phyloP scores from a whole-genome alignment of 2,888 invertebrate species.

The Lagria hirta region DNA sequence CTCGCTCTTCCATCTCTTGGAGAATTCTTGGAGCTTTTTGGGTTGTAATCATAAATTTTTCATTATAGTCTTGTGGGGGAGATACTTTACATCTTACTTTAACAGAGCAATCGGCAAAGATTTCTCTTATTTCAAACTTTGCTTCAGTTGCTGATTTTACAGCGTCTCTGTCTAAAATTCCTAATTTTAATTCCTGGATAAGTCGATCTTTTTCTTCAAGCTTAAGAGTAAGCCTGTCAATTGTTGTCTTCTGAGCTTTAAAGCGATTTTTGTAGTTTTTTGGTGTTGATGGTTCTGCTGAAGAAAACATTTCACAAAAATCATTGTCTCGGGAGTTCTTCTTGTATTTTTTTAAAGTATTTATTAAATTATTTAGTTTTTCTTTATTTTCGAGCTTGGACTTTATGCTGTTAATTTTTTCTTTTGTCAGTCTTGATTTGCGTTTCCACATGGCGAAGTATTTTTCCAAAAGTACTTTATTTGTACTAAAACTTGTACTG shows the following conservation, averaged over 20 bases:
- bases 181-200: conserved; percentile 72
- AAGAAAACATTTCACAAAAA: not conserved
- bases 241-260: conserved; percentile 71
- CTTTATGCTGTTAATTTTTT: conserved; percentile 19
- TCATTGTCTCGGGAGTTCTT: conserved; percentile 10
- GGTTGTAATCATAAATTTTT: conserved; percentile 53
- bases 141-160: conserved; percentile 60
- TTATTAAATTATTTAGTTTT: conserved; percentile 43
- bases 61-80: conserved; percentile 51
- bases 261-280: conserved; percentile 53
- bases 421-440: conserved; percentile 27
- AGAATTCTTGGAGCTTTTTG: conserved; percentile 68
- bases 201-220: conserved; percentile 70
- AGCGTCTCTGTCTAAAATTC: conserved; percentile 67
- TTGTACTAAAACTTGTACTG: no score
- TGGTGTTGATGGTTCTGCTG: conserved; percentile 3
- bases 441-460: conserved; percentile 38
- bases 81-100: conserved; percentile 56
- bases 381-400: conserved; percentile 30
- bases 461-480: conserved; percentile 21
- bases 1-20: conserved; percentile 72
- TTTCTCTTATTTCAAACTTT: conserved; percentile 59
- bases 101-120: conserved; percentile 50
- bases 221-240: conserved; percentile 70
- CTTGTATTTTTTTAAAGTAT: conserved; percentile 36